Percentiles rank a stretch among this genome's conserved stretches.
phyloP scores from a whole-genome alignment of 2,113 vertebrate genomes.

The Acanthochromis polyacanthus region DNA sequence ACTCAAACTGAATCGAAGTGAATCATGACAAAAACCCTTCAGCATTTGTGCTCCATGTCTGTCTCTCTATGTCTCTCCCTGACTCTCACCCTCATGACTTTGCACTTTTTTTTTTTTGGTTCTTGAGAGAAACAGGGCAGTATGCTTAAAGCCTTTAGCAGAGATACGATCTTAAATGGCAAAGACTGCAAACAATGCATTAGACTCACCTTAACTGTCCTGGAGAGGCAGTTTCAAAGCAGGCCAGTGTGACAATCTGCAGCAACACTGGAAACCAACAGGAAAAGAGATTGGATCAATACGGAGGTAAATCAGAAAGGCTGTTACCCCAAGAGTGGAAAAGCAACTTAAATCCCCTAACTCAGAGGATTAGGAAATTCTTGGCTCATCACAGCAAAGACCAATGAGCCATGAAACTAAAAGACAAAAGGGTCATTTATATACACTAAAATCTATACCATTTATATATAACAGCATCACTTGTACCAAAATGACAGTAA shows the following conservation, averaged over 20 bases:
- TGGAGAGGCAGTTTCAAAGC: conserved; percentile 32
- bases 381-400: conserved; percentile 9
- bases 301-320: conserved; percentile 40
- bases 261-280: conserved; percentile 33
- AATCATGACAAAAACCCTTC: conserved; percentile 28
- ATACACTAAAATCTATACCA: neutral
- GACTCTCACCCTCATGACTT: conserved; percentile 29
- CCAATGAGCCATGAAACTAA: neutral
- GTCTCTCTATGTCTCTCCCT: neutral
- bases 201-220: conserved; percentile 57
- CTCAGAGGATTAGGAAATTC: conserved; percentile 31
- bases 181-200: conserved; percentile 36
- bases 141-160: conserved; percentile 29
- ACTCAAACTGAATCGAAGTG: conserved; percentile 46
- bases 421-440: conserved; percentile 4
- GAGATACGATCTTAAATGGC: conserved; percentile 51
- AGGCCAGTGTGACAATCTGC: neutral
- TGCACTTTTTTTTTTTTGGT: conserved; percentile 33
- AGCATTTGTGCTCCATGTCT: conserved; percentile 21
- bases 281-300: conserved; percentile 48
- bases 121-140: conserved; percentile 3
- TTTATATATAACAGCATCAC: no score
- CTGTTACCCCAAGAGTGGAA: conserved; percentile 13
- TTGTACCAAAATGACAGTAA: no score
- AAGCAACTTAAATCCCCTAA: conserved; percentile 30